Evolutionary conservation across 1,140 invertebrate species (phyloP).

Genomic region (Coenobita brevimanus): DNA sequence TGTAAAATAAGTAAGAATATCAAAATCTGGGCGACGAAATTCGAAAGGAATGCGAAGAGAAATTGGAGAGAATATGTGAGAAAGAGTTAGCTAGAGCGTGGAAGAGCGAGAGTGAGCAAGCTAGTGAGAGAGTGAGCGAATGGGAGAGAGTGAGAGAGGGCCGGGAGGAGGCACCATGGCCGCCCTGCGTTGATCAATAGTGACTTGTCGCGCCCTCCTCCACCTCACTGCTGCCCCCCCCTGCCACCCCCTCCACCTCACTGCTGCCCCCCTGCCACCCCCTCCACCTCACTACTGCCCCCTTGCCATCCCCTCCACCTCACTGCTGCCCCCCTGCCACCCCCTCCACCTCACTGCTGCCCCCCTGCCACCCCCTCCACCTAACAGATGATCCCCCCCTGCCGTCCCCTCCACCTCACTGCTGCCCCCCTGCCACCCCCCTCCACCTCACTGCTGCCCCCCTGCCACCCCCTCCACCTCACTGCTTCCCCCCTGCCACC

Average conservation of each 20-base stretch:
- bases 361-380: no score
- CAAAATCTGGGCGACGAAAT: neutral
- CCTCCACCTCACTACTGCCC: no score
- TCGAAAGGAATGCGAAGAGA: neutral
- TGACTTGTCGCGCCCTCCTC: conserved; percentile 36
- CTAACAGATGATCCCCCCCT: no score
- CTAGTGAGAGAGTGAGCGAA: neutral
- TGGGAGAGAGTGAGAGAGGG: conserved; percentile 16
- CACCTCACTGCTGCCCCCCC: neutral
- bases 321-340: no score
- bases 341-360: no score
- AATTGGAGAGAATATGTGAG: neutral
- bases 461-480: neutral
- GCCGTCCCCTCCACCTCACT: no score
- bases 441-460: conserved; percentile 10
- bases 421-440: neutral
- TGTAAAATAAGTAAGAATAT: no score
- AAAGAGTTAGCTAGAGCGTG: neutral
- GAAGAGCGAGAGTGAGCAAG: neutral
- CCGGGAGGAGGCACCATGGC: neutral
- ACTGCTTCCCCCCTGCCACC: neutral
- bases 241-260: no score
- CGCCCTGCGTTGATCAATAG: conserved; percentile 30
- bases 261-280: no score
- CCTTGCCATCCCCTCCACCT: no score